These are phyloP conservation scores for Venturia canescens DNA, from an alignment of 1,140 invertebrate species.

Conservation along the genomic window DNA sequence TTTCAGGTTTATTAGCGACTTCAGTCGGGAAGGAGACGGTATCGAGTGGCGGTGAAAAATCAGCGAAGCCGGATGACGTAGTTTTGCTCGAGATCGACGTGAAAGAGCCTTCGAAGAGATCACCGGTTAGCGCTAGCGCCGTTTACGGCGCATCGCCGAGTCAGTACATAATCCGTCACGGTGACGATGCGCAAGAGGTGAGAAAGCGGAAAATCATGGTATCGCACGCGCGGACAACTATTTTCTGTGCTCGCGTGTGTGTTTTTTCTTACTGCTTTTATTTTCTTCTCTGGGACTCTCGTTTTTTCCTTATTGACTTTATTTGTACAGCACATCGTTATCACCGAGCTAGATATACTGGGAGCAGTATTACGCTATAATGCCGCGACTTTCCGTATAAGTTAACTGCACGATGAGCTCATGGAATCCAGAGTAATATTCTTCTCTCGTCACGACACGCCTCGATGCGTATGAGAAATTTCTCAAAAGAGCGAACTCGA, in stretches of 20 bases:
- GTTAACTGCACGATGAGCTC: constrained; percentile 15
- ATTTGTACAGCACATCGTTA: not conserved
- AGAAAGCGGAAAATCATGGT: constrained; percentile 37
- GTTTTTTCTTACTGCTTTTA: not conserved
- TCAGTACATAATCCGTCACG: constrained; percentile 72
- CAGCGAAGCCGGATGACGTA: constrained; percentile 66
- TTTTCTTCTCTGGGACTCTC: not conserved
- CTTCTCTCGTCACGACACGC: constrained; percentile 1
- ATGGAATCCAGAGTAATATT: not conserved
- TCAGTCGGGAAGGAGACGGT: constrained; percentile 66
- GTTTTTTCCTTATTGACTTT: not conserved
- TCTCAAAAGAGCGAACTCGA: constrained; percentile 1
- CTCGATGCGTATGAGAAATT: constrained; percentile 15
- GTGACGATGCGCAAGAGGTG: constrained; percentile 74
- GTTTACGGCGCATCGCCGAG: constrained; percentile 69
- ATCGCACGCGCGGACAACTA: not conserved
- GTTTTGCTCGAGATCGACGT: constrained; percentile 73
- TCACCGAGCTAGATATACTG: not conserved
- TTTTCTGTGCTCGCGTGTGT: not conserved
- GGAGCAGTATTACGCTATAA: not conserved
- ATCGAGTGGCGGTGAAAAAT: constrained; percentile 59
- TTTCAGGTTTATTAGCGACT: constrained; percentile 69
- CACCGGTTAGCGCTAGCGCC: constrained; percentile 67
- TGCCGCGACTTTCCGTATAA: not conserved
- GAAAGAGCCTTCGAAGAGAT: constrained; percentile 73